A percentile compares a stretch with the other conserved stretches of the same genome.
Evolutionary conservation across 2,113 vertebrate species (phyloP).

Genomic region (Heterotis niloticus): DNA sequence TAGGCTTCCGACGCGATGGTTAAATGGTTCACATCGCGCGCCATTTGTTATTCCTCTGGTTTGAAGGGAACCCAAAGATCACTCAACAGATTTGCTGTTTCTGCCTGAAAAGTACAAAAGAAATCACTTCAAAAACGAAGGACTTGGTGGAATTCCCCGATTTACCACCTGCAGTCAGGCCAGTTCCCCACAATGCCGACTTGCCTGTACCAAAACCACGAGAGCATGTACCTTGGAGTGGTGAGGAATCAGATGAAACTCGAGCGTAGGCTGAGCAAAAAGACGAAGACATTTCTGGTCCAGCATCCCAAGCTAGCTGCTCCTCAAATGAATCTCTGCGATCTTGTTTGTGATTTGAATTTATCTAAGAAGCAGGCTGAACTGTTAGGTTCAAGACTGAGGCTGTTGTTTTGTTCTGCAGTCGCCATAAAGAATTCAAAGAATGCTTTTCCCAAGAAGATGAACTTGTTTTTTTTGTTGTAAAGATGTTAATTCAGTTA

Average conservation of each 20-base stretch:
- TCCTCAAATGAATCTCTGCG: neutral
- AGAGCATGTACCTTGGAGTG: neutral
- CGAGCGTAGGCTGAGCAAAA: neutral
- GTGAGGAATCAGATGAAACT: neutral
- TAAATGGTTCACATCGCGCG: too few relatives aligned
- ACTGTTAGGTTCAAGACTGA: neutral
- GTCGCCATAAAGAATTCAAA: neutral
- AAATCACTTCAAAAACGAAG: too few relatives aligned
- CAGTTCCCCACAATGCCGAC: too few relatives aligned
- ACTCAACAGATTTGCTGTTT: neutral
- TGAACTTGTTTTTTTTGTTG: neutral
- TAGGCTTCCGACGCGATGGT: neutral
- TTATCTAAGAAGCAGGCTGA: neutral
- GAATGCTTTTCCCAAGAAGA: neutral
- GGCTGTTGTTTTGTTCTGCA: neutral
- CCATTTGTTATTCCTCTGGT: too few relatives aligned
- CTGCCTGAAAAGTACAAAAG: too few relatives aligned
- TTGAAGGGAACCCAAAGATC: neutral
- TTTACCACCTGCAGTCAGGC: too few relatives aligned
- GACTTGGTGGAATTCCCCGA: too few relatives aligned
- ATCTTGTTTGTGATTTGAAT: too few relatives aligned
- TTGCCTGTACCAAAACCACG: neutral
- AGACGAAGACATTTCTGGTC: neutral
- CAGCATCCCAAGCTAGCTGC: neutral
- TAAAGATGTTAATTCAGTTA: neutral